A percentile compares a stretch with the other conserved stretches of the same genome.
phyloP scores from a whole-genome alignment of 2,888 invertebrate species.

The Caenorhabditis uteleia region DNA sequence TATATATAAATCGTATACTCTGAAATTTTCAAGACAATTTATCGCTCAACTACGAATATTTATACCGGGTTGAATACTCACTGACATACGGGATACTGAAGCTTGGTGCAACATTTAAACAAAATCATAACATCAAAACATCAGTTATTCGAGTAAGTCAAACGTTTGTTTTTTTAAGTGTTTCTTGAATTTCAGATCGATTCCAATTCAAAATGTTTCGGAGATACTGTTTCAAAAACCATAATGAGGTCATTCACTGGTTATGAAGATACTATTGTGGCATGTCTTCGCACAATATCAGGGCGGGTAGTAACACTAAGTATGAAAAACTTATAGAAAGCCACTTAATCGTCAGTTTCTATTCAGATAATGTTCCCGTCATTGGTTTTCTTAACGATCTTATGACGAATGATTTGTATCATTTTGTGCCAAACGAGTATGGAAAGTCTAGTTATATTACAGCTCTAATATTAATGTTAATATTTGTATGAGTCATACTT shows the following conservation, averaged over 20 bases:
- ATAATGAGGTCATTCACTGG: slow-evolving; percentile 91
- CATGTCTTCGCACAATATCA: no score
- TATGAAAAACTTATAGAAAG: no score
- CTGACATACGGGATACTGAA: slow-evolving; percentile 94
- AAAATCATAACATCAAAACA: slow-evolving; percentile 81
- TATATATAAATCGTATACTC: no score
- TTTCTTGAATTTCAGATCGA: slow-evolving; percentile 73
- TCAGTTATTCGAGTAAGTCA: slow-evolving; percentile 72
- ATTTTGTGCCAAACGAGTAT: slow-evolving; percentile 96
- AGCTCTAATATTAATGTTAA: slow-evolving; percentile 94
- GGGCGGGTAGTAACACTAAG: no score
- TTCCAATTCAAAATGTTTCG: slow-evolving; percentile 88
- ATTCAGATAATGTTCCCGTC: neutral
- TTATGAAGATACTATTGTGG: slow-evolving; percentile 95
- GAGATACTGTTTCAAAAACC: slow-evolving; percentile 86
- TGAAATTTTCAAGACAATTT: neutral
- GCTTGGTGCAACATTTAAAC: slow-evolving; percentile 84
- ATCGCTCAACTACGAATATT: slow-evolving; percentile 75
- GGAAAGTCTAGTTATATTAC: slow-evolving; percentile 91
- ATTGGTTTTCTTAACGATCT: slow-evolving; percentile 79
- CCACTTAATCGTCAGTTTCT: no score
- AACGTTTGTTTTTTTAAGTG: slow-evolving; percentile 7
- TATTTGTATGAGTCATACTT: slow-evolving; percentile 84
- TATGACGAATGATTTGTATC: slow-evolving; percentile 95
- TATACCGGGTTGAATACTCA: slow-evolving; percentile 96